phyloP scores from a whole-genome alignment of 2,888 invertebrate genomes.

The Polydrusus tereticollis region DNA sequence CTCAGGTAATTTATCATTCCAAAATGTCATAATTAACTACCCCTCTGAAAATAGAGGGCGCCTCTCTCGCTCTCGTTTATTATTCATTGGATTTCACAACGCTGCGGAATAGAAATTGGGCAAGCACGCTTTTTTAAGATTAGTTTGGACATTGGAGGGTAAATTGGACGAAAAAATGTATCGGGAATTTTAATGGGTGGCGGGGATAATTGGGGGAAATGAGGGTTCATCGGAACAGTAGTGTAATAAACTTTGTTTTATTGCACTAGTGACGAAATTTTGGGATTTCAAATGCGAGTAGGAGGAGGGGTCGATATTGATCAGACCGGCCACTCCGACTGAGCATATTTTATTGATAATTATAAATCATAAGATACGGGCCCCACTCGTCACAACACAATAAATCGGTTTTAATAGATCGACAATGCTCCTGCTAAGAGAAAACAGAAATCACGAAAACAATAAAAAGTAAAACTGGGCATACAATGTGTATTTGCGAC shows the following conservation, averaged over 20 bases:
- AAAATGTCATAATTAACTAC: constrained; percentile 47
- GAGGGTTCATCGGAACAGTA: background rate
- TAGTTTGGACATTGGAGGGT: constrained; percentile 9
- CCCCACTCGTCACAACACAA: constrained; percentile 32
- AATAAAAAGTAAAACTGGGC: constrained; percentile 38
- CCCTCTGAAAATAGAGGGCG: constrained; percentile 46
- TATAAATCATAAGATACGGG: no score
- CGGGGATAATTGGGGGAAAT: background rate
- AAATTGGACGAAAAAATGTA: constrained; percentile 15
- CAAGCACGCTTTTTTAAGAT: constrained; percentile 17
- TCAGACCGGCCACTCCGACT: no score
- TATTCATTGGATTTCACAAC: constrained; percentile 43
- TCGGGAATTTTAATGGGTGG: constrained; percentile 12
- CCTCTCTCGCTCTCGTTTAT: constrained; percentile 35
- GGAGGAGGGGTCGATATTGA: no score
- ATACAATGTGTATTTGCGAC: constrained; percentile 33
- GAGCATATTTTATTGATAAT: no score
- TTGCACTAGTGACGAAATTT: no score
- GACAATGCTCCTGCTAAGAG: constrained; percentile 22
- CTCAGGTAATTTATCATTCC: constrained; percentile 46
- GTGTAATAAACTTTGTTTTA: no score
- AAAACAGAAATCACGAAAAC: constrained; percentile 46
- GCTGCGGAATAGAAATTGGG: constrained; percentile 21
- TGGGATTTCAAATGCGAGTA: no score
- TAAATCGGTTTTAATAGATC: constrained; percentile 50